Evolutionary conservation across 2,888 invertebrate genomes (phyloP), one percentile per base, ranked within the genome.

Genomic region (Phania funesta): DNA sequence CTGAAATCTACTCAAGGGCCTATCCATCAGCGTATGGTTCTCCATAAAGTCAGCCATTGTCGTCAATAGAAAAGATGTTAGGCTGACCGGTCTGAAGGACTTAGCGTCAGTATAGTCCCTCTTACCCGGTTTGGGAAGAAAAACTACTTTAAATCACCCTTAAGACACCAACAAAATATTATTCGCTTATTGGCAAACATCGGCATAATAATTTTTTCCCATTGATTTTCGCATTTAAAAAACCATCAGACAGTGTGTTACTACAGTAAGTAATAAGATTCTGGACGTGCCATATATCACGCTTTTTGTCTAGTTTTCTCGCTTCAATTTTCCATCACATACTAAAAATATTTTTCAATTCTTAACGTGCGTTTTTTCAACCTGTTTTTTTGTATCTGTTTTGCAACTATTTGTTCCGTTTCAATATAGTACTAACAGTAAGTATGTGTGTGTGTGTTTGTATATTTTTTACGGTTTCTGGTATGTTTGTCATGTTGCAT

Each of bases 401-500:
- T 82, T 13, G 52, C 64, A 32, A 70, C 54, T 68, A 44, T 78
- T 74, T 78, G 54, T 78, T 26, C 64, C 24, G 52, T 74, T 74
- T n/a, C 64, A 58, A 65, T 52, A 77, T 62, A n/a, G n/a, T n/a
- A n/a, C n/a, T n/a, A n/a, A n/a, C n/a, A n/a, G n/a, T n/a, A n/a
- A n/a, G n/a, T n/a, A n/a, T n/a, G n/a, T n/a, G 50, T 52, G 6
- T 29, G 18, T 35, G 48, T 35, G 3, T 44, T 22, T 44, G 26
- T 35, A 9, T n/a, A 13, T 46, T 5, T 26, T 70, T 52, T 75
- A 58, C 54, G 29, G 41, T 20, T 35, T 64, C n/a, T 68, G 52
- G 65, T 68, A 35, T 62, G 64, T 78, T 80, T 81, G 71, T 46
- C 67, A 81, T 81, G 85, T 84, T 85, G 84, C 85, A 83, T 77